A percentile compares a stretch with the other conserved stretches of the same genome.
Evolutionary conservation across 2,888 invertebrate genomes (phyloP).

Genomic region (Nineta flava): DNA sequence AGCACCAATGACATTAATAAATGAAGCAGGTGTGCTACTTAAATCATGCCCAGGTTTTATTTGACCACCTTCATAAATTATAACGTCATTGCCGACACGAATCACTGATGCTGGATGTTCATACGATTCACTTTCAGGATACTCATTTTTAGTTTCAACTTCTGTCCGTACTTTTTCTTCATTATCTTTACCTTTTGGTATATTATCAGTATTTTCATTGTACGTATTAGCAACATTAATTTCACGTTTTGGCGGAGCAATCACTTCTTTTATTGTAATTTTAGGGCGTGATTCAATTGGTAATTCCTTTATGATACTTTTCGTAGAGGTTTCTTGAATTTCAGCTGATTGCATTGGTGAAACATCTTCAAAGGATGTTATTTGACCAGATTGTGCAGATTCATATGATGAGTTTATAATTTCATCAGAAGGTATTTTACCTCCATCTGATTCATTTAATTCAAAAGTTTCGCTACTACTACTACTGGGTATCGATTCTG

Average conservation of each 20-base stretch:
- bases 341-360: background rate
- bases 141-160: conserved; percentile 14
- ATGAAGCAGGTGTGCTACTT: conserved; percentile 22
- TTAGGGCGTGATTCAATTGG: conserved; percentile 13
- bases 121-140: conserved; percentile 18
- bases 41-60: conserved; percentile 22
- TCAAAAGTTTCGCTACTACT: background rate
- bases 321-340: conserved; percentile 7
- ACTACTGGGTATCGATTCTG: background rate
- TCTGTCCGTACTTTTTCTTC: conserved; percentile 30
- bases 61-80: conserved; percentile 22
- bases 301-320: background rate
- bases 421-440: conserved; percentile 14
- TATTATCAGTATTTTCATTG: conserved; percentile 23
- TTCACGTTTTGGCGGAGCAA: conserved; percentile 25
- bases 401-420: conserved; percentile 18
- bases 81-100: conserved; percentile 25
- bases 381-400: conserved; percentile 22
- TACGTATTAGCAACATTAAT: conserved; percentile 5
- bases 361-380: background rate
- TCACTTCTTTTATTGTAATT: conserved; percentile 42
- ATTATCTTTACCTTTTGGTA: conserved; percentile 30
- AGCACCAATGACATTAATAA: conserved; percentile 29
- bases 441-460: background rate
- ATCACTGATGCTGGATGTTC: conserved; percentile 26